Base-by-base conservation (phyloP, 92 coral and sea anemone genomes). In the Porites divaricata region DNA sequence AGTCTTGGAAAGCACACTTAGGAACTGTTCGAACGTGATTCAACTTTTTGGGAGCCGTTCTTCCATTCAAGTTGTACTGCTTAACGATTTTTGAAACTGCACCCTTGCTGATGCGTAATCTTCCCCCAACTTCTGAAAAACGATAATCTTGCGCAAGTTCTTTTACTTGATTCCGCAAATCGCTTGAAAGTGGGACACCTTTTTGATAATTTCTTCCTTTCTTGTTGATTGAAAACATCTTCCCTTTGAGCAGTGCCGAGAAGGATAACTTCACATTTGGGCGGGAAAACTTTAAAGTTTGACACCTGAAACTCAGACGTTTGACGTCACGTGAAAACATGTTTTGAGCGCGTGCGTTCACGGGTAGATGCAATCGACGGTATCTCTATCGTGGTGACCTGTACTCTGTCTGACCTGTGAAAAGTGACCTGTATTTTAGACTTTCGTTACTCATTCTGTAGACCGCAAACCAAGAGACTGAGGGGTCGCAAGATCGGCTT, bases 41-140 rank as follows among this genome's bases (percentile, higher is more conserved):
- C 77, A 75, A 68, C 72, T 17, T 74, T 48, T 81, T 81, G 72
- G 88, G 75, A 76, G 70, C 50, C 63, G 74, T 69, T 72, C 78
- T 88, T 77, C 91, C 91, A 45, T 20, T 67, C 61, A 51, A 62
- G 65, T 77, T 81, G 83, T 87, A 81, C 53, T 35, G 77, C 76
- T 87, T 81, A 25, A 87, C 83, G 64, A 81, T 87, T 24, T 80
- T 87, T 87, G 91, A 87, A 81, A 87, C 87, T 57, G 77, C 71
- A 69, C 53, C 58, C 54, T 70, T 74, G 54, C 81, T 75, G 65
- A 84, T 72, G n/a, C 89, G 72, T 59, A 83, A 83, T 70, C 84
- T 70, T 83, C 81, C 50, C 57, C 88, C 79, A 88, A 83, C 73
- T 58, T 89, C 88, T 57, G 79, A 24, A 59, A 72, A 81, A 52